Percentiles rank a stretch among this genome's conserved stretches.
These are phyloP conservation scores for Oryzias dopingdopingensis DNA, from an alignment of 2,797 vertebrate species.

Conservation along the genomic window DNA sequence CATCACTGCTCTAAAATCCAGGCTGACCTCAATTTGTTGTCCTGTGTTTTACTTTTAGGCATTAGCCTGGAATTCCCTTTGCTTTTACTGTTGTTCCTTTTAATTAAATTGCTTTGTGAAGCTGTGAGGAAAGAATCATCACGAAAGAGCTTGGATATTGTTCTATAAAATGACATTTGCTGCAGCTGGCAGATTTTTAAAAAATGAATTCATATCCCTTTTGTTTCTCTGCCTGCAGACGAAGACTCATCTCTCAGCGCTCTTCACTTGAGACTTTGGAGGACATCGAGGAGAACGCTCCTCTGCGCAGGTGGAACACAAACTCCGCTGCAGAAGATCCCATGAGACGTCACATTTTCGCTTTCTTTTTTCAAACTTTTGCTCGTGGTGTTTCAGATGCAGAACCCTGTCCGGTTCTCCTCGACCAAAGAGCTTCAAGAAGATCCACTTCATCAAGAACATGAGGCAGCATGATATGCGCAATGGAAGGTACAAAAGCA, in stretches of 20 bases:
- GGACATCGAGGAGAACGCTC: slow-evolving; percentile 98
- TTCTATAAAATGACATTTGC: too few relatives aligned
- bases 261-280: slow-evolving; percentile 98
- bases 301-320: slow-evolving; percentile 85
- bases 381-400: slow-evolving; percentile 77
- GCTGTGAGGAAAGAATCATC: not conserved
- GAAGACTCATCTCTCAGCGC: slow-evolving; percentile 95
- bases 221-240: slow-evolving; percentile 68
- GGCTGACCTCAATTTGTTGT: slow-evolving; percentile 8
- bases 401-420: slow-evolving; percentile 98
- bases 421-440: slow-evolving; percentile 99
- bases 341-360: not conserved
- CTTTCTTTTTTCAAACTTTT: not conserved
- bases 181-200: too few relatives aligned
- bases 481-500: slow-evolving; percentile 89
- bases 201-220: slow-evolving; percentile 9
- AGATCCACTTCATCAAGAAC: slow-evolving; percentile 99
- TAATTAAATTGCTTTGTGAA: slow-evolving; percentile 24
- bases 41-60: slow-evolving; percentile 1
- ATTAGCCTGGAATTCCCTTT: slow-evolving; percentile 3
- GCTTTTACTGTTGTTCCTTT: slow-evolving; percentile 15
- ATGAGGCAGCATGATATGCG: slow-evolving; percentile 94
- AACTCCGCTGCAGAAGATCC: not conserved
- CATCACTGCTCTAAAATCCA: slow-evolving; percentile 10
- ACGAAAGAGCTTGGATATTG: not conserved